These are phyloP conservation scores for Sturnus vulgaris DNA, from an alignment of 2,113 vertebrate genomes.

Conservation along the genomic window DNA sequence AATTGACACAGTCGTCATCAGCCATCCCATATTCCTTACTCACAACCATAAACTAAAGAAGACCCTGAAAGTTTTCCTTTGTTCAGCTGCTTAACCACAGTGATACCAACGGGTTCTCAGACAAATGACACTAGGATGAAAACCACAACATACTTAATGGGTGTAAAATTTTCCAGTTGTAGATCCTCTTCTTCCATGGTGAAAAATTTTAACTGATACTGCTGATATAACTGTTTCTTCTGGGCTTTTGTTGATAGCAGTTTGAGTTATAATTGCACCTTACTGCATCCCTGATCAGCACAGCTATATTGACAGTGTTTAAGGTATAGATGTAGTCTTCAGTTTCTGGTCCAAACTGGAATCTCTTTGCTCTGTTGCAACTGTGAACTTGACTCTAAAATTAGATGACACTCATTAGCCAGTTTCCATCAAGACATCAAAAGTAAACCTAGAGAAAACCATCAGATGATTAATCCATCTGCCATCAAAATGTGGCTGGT, in stretches of 20 bases:
- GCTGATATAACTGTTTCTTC: not conserved
- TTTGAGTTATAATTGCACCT: not conserved
- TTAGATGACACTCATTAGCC: not conserved
- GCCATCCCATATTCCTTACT: fast-evolving
- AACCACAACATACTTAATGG: fast-evolving
- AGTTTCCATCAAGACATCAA: not conserved
- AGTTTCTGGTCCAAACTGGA: not conserved
- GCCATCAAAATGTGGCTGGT: not conserved
- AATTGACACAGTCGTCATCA: not conserved
- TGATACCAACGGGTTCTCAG: not conserved
- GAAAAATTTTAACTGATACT: not conserved
- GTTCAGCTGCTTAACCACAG: not conserved
- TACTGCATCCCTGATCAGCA: not conserved
- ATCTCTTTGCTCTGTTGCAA: not conserved
- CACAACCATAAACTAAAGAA: not conserved
- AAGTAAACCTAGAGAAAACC: not conserved
- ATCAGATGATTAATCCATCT: not conserved
- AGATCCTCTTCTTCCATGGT: not conserved
- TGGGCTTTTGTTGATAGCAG: not conserved
- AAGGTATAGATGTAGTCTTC: not conserved
- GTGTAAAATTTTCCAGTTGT: not conserved
- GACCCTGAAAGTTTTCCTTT: not conserved
- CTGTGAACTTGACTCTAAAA: not conserved
- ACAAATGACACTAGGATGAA: not conserved
- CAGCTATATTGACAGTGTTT: not conserved